Evolutionary conservation across 2,113 vertebrate genomes (phyloP).

Genomic region (Tragelaphus buxtoni): DNA sequence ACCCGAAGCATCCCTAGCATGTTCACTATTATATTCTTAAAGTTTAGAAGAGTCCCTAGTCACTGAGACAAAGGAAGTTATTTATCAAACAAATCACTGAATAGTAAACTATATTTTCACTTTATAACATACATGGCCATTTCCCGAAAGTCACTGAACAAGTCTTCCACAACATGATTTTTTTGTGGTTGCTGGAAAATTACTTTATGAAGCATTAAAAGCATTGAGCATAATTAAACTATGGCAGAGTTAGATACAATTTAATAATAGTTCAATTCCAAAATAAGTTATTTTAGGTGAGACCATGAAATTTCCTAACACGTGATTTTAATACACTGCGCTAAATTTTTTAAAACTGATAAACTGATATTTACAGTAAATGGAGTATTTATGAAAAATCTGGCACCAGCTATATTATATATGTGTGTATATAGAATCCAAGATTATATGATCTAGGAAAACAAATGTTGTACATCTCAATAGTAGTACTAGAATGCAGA

Average conservation of each 20-base stretch:
- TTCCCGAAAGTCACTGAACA: background rate
- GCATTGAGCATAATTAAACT: slow-evolving; percentile 82
- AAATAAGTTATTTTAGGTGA: background rate
- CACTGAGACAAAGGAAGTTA: background rate
- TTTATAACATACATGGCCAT: background rate
- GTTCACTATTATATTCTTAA: background rate
- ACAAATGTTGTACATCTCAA: slow-evolving; percentile 61
- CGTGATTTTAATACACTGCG: background rate
- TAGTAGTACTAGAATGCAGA: slow-evolving; percentile 64
- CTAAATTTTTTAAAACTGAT: background rate
- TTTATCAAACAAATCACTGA: background rate
- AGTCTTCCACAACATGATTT: background rate
- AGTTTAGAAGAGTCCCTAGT: background rate
- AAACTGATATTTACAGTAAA: slow-evolving; percentile 80
- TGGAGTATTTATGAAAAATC: slow-evolving; percentile 69
- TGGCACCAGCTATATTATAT: slow-evolving; percentile 57
- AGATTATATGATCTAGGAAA: slow-evolving; percentile 52
- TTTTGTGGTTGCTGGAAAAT: slow-evolving; percentile 74
- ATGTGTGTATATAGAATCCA: slow-evolving; percentile 62
- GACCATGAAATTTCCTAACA: background rate
- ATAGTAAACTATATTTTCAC: background rate
- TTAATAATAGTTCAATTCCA: background rate
- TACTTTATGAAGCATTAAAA: slow-evolving; percentile 93
- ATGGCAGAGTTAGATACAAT: slow-evolving; percentile 71
- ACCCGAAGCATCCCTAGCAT: background rate